These are phyloP conservation scores for Cantharis rufa DNA, from an alignment of 2,888 invertebrate species.

Conservation along the genomic window DNA sequence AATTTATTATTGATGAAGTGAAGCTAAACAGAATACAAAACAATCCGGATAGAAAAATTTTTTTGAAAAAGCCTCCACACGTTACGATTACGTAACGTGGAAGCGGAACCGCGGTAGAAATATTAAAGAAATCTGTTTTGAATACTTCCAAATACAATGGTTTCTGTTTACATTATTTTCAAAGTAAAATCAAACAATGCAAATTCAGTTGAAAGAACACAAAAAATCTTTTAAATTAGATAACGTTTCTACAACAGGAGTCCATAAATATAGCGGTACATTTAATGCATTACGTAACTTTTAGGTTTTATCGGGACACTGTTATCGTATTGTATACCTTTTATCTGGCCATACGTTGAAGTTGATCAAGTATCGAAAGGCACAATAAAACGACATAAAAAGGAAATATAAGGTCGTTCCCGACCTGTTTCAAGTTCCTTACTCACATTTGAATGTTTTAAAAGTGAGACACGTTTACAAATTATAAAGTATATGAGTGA, in stretches of 20 bases:
- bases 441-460: not conserved
- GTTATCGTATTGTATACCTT: not conserved
- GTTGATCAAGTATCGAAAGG: not conserved
- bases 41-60: too few species aligned
- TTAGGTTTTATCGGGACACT: not conserved
- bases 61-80: too few species aligned
- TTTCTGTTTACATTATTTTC: not conserved
- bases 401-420: not conserved
- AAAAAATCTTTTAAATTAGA: not conserved
- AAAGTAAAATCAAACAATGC: not conserved
- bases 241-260: not conserved
- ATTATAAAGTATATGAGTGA: not conserved
- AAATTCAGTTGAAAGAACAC: not conserved
- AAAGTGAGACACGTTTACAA: not conserved
- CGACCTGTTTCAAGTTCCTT: not conserved
- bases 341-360: not conserved
- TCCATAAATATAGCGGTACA: not conserved
- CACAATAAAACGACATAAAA: not conserved
- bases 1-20: not conserved
- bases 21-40: not conserved
- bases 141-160: not conserved
- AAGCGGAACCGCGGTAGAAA: too few species aligned
- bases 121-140: too few species aligned
- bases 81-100: too few species aligned
- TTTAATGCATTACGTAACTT: constrained; percentile 2